Evolutionary conservation across 1,140 invertebrate genomes (phyloP), one percentile per base, ranked within the genome.

Genomic region (Araneus ventricosus): DNA sequence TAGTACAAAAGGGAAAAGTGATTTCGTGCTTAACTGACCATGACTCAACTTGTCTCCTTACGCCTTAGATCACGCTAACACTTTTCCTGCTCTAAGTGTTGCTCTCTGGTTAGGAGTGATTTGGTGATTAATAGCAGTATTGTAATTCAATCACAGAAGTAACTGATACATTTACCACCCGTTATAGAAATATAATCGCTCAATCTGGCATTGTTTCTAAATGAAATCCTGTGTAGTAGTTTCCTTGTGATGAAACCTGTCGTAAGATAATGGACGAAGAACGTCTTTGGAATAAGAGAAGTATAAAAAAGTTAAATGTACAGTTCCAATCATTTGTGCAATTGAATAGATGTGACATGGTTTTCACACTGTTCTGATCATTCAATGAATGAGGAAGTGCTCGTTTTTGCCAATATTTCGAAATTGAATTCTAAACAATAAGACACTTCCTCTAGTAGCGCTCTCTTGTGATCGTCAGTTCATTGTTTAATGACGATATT

Each of bases 1-100:
- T 79, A 79, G 67, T 37, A 57, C 63, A 75, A 82, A 90, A 90
- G 88, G 88, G 88, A 82, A 88, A 90, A 89, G 88, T 82, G 88
- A 90, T 90, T 80, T 82, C 88, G 70, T 63, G 88, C 75, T 90
- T 45, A 90, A 82, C 75, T 90, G 75, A 90, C 88, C 88, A 82
- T 90, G 88, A 82, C 70, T 80, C 41, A 8, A 37, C 88, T 82
- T 59, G 41, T 79, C 63, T 67, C 24, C 63, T 67, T 87, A 30
- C 85, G 27, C 37, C 37, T 67, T 41, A 24, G 2, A 34, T 45
- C 67, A 89, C 88, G 88, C 88, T 37, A 67, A 37, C 17, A 75
- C 41, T 89, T 37, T 34, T 63, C 34, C 39, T 75, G 52, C 14
- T 37, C 24, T n/a, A 27, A 30, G n/a, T 79, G 39, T 24, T 45